Conservation (phyloP, 1,140 invertebrate genomes). For the Sipha flava region DNA sequence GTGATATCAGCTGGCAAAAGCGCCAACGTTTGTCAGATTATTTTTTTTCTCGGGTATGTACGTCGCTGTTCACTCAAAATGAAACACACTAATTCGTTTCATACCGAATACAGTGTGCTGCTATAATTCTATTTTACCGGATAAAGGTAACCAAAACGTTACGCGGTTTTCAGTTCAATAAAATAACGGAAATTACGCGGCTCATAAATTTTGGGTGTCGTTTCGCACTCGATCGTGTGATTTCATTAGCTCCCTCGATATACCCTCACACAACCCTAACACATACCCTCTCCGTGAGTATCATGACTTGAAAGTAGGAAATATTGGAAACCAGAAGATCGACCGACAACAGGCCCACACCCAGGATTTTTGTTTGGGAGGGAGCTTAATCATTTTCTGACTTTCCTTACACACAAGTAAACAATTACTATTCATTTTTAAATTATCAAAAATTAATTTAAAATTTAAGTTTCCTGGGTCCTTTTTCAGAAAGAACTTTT, state of each 20-base stretch:
- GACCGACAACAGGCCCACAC: background rate
- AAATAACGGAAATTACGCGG: slow-evolving; percentile 28
- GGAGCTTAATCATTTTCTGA: no score
- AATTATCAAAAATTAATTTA: no score
- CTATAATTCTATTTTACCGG: background rate
- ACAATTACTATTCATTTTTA: no score
- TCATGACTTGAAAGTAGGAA: background rate
- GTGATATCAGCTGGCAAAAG: no score
- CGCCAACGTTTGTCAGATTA: background rate
- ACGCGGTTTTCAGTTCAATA: background rate
- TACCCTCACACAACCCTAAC: background rate
- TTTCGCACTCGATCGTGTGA: slow-evolving; percentile 27
- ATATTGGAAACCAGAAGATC: background rate
- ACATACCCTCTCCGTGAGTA: background rate
- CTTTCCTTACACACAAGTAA: no score
- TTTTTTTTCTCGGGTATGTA: background rate
- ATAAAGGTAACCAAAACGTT: background rate
- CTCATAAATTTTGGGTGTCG: slow-evolving; percentile 14
- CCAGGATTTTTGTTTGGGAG: no score
- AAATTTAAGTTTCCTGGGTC: no score
- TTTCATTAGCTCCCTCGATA: slow-evolving; percentile 22
- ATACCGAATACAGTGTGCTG: background rate
- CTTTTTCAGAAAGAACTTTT: no score
- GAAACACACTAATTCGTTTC: background rate
- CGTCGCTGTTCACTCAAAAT: no score